phyloP scores from a whole-genome alignment of 1,140 invertebrate species.

The Heliothis virescens region DNA sequence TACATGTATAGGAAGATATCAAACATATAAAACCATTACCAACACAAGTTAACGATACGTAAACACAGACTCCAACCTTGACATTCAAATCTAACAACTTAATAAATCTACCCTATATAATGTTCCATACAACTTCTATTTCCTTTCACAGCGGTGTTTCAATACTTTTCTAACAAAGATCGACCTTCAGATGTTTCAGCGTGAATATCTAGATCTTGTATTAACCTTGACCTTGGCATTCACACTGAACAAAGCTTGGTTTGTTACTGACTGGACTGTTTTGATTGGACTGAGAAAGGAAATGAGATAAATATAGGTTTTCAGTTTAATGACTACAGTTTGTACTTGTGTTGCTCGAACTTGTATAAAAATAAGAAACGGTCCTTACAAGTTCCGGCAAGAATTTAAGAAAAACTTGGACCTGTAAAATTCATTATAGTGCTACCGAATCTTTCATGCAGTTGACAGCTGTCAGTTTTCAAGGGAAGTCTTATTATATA shows the following conservation, averaged over 20 bases:
- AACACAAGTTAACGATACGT: slow-evolving; percentile 4
- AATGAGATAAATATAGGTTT: background rate
- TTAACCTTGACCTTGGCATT: slow-evolving; percentile 45
- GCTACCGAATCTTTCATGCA: too few species aligned
- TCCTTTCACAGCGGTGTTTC: slow-evolving; percentile 19
- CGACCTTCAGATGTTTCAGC: slow-evolving; percentile 43
- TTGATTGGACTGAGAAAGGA: background rate
- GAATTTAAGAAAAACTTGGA: too few species aligned
- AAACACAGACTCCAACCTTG: slow-evolving; percentile 26
- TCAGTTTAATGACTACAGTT: too few species aligned
- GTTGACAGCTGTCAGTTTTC: too few species aligned
- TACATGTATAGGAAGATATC: too few species aligned
- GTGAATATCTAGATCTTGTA: slow-evolving; percentile 39
- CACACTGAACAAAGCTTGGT: slow-evolving; percentile 24
- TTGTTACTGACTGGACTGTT: slow-evolving; percentile 16
- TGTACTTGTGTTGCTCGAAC: too few species aligned
- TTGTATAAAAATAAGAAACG: too few species aligned
- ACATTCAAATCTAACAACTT: slow-evolving; percentile 1
- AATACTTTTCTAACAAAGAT: slow-evolving; percentile 46
- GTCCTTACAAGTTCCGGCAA: too few species aligned
- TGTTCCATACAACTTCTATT: slow-evolving; percentile 40
- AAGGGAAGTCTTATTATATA: too few species aligned
- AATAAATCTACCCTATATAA: slow-evolving; percentile 20
- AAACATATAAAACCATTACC: background rate
- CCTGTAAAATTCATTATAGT: too few species aligned